Base-by-base conservation (phyloP, 2,113 vertebrate species). In the Orthonyx spaldingii region DNA sequence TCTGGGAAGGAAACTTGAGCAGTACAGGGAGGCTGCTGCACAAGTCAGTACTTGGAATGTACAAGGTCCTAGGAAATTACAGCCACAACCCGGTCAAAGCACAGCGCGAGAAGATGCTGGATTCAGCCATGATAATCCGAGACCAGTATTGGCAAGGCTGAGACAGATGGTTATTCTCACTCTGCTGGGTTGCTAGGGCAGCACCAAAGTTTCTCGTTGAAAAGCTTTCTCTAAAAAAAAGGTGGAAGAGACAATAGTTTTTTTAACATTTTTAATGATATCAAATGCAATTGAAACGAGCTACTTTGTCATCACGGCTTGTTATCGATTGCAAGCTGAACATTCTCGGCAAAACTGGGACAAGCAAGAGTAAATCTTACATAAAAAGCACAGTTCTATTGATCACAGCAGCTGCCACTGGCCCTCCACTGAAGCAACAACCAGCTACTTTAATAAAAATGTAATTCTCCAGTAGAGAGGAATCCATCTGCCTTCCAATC, bases 291-390 rank as follows among this genome's bases (percentile, higher is more conserved):
- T 61, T 92, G 89, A 95, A 96, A 96, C 1, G 24, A 96, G 86
- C 84, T 93, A 81, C 77, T 96, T 97, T 94, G 94, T 96, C 94
- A 96, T 96, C 95, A 89, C 7, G 1, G 74, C 50, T 96, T 30
- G 4, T 96, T 96, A 96, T 95, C 11, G 86, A 97, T 97, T 89
- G 94, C 44, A 81, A 94, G 80, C 69, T 94, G 94, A 96, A 96
- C 42, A 69, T 89, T 92, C 95, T 96, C 10, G 6, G 92, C 76
- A 95, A 97, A 96, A 93, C 61, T 69, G 57, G 69, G 83, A 95
- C 4, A 18, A 95, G 86, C 57, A 76, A 92, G 92, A 96, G 92
- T 95, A 96, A 97, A 96, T 95, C 95, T 95, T 89, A 97, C 92
- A 95, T 90, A 92, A 93, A 96, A 96, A 96, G 76, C 84, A 89